Conservation (phyloP, 2,113 vertebrate genomes). For the Megaceryle maxima region DNA sequence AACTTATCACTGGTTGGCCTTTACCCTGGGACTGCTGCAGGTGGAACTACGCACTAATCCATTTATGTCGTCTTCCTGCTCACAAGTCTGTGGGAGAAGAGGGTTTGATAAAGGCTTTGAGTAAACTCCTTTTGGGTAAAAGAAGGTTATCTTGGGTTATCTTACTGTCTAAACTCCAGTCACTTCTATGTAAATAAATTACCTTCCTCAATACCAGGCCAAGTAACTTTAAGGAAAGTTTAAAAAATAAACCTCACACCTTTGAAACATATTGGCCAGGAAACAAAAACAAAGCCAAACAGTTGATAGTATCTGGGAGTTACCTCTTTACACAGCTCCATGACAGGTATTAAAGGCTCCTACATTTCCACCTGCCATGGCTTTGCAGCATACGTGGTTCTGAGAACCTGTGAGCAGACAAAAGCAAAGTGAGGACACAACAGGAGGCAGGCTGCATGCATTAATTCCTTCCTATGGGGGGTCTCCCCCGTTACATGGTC, state of each 20-base stretch:
- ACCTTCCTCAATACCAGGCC: background rate
- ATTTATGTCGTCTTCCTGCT: background rate
- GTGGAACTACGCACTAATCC: background rate
- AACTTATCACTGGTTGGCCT: conserved; percentile 1
- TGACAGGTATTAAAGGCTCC: background rate
- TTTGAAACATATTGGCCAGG: background rate
- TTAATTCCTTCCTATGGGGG: background rate
- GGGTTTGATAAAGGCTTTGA: background rate
- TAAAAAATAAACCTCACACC: background rate
- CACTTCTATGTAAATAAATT: background rate
- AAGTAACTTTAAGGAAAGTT: background rate
- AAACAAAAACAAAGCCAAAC: background rate
- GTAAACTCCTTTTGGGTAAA: background rate
- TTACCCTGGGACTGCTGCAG: background rate
- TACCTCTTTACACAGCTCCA: background rate
- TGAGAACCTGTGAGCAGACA: background rate
- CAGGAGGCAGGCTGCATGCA: background rate
- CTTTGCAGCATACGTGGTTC: background rate
- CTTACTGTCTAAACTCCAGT: background rate
- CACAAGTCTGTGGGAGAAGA: background rate
- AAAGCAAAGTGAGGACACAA: background rate
- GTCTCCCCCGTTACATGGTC: background rate
- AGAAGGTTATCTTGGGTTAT: background rate
- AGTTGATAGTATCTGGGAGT: background rate
- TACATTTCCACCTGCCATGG: background rate